Base-by-base conservation (phyloP, 2,888 invertebrate species). In the Syrista parreyssii region DNA sequence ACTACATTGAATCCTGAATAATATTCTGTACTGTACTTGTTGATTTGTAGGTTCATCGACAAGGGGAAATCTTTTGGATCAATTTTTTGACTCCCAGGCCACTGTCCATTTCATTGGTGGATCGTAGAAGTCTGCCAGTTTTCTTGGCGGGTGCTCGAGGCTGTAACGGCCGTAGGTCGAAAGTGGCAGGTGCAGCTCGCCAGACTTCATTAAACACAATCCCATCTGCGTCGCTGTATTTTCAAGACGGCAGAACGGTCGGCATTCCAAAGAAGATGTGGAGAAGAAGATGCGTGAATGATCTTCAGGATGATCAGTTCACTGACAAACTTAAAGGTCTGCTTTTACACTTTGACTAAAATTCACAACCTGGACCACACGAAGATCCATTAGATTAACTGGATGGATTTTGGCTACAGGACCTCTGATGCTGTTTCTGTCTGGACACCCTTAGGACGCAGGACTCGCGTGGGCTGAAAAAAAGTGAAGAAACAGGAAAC, bases 181-280 rank as follows among this genome's bases (percentile, higher is more conserved):
- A 88, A 88, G 88, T 86, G 89, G 90, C 89, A 89, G 89, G 89
- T 89, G 89, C 90, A 86, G 84, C 84, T 83, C 84, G 85, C 88
- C 88, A 89, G 88, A 90, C 89, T 90, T 89, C 88, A 89, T 89
- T 89, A 89, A 89, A 89, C 88, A 85, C 88, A 88, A 89, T 88
- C 88, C 88, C 89, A 90, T 90, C 90, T 89, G 89, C 89, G 88
- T 87, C 88, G 87, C 87, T 87, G 87, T 86, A 86, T 88, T 87
- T 88, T 83, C 86, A 84, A 86, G 85, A 86, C 87, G 85, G 79
- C 81, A 40, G 76, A 40, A 35, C 40, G 76, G 75, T 76, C 74
- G 73, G 76, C 77, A 82, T 82, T 81, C 81, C 80, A 76, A 36
- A 75, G 75, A 74, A 23, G 71, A 55, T 23, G 55, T 23, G 55